Evolutionary conservation across 2,888 invertebrate genomes (phyloP).

Genomic region (Epinotia bilunana): DNA sequence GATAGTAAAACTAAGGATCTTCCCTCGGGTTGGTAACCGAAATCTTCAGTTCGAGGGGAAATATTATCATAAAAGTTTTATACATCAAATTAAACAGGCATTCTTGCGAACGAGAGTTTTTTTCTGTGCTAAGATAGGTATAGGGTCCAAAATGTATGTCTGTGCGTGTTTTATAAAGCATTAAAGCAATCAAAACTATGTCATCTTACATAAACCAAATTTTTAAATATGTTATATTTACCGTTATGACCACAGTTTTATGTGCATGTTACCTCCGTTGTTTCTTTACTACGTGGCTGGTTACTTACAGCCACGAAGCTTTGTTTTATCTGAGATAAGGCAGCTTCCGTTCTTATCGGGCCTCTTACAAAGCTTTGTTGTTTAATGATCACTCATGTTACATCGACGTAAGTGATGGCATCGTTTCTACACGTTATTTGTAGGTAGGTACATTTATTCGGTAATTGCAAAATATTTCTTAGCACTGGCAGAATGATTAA

Average conservation of each 20-base stretch:
- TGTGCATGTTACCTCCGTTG: background rate
- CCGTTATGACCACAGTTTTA: background rate
- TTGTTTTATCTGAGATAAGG: conserved; percentile 44
- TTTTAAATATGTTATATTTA: background rate
- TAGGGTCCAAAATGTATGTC: too few relatives aligned
- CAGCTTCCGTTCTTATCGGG: conserved; percentile 44
- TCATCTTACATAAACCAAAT: too few relatives aligned
- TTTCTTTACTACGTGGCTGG: conserved; percentile 7
- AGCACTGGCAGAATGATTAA: background rate
- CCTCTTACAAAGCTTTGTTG: conserved; percentile 39
- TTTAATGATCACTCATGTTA: conserved; percentile 45
- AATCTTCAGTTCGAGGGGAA: conserved; percentile 15
- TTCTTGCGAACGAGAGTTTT: background rate
- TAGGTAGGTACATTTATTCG: background rate
- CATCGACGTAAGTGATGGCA: conserved; percentile 43
- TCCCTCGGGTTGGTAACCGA: background rate
- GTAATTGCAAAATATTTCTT: conserved; percentile 11
- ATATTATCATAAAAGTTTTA: background rate
- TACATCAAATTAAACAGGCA: background rate
- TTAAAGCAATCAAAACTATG: too few relatives aligned
- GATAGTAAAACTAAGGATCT: background rate
- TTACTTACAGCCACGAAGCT: conserved; percentile 38
- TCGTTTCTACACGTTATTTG: conserved; percentile 21
- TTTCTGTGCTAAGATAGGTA: too few relatives aligned
- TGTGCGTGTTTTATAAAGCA: too few relatives aligned